Base-by-base conservation (phyloP, 2,797 vertebrate species). In the Schizopygopsis malacanthus region DNA sequence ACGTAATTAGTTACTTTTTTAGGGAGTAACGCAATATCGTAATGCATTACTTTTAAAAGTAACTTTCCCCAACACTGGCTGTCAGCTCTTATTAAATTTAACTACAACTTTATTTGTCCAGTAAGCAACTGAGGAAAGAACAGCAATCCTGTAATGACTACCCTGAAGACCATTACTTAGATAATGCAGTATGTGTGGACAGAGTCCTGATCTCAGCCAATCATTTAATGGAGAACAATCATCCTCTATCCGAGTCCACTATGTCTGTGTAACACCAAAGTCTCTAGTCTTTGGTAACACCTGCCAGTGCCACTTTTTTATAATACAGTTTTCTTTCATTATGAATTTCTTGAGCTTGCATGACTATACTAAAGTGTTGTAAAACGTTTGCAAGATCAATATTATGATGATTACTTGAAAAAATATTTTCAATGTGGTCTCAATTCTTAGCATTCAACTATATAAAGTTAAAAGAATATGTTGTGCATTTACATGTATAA, bases 151-250 rank as follows among this genome's bases (percentile, higher is more conserved):
- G 75, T 90, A 93, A 91, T 89, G 77, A 88, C 72, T 86, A 69
- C 78, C 71, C 65, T 90, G 90, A 92, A 89, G 81, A 90, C 81
- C 45, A 41, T 87, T 87, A 89, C 56, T 87, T 79, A 88, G 84
- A 79, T 90, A 91, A 92, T 80, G 88, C 87, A 75, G 90, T 92
- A 85, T 90, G 85, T 91, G 45, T 88, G 83, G 76, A 88, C 85
- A 85, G 56, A 87, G 79, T 79, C 89, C 75, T 88, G 79, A 92
- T 89, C 86, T 90, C 83, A 90, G 87, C 87, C 90, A 92, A 91
- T 93, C 89, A 88, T 87, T 91, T 90, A 92, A 93, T 92, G 88
- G 88, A 93, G 79, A 87, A 83, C 89, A 89, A 91, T 92, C 91
- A 89, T 54, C 85, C 67, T 86, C 79, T 79, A 83, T 50, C 80